phyloP scores from a whole-genome alignment of 2,888 invertebrate genomes.

The Chymomyza amoena region DNA sequence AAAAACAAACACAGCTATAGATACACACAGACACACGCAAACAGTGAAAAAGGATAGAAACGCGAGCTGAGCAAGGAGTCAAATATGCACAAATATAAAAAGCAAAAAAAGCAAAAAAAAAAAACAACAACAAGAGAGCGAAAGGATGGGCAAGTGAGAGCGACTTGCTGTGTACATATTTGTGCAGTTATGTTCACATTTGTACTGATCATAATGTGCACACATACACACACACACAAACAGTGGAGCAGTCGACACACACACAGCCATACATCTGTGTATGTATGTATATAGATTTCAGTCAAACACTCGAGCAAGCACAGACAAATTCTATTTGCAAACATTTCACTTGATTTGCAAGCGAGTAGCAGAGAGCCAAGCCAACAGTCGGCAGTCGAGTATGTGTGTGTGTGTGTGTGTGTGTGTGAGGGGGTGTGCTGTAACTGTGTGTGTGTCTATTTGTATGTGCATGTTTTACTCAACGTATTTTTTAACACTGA shows the following conservation, averaged over 20 bases:
- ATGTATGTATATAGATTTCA: constrained; percentile 70
- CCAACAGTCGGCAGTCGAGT: constrained; percentile 20
- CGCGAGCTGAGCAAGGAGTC: constrained; percentile 35
- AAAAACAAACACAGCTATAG: constrained; percentile 52
- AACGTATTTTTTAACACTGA: constrained; percentile 60
- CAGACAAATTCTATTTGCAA: constrained; percentile 78
- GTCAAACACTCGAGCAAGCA: constrained; percentile 77
- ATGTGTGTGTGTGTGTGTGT: constrained; percentile 25
- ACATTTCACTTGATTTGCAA: constrained; percentile 78
- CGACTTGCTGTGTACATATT: constrained; percentile 76
- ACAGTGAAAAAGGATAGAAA: constrained; percentile 4
- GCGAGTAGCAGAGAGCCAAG: constrained; percentile 56
- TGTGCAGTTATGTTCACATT: constrained; percentile 78
- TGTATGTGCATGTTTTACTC: constrained; percentile 47
- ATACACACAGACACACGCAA: constrained; percentile 7
- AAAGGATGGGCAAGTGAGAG: constrained; percentile 36
- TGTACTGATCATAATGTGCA: constrained; percentile 77
- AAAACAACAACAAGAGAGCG: neutral
- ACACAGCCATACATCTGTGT: constrained; percentile 24
- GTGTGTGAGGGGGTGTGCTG: constrained; percentile 16
- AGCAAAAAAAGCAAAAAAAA: neutral
- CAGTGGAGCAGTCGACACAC: constrained; percentile 6
- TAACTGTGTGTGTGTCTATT: constrained; percentile 12
- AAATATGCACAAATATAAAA: constrained; percentile 56
- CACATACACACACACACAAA: constrained; percentile 47